Percentiles rank a stretch among this genome's conserved stretches.
These are phyloP conservation scores for Nephrotoma flavescens DNA, from an alignment of 2,888 invertebrate species.

Conservation along the genomic window DNA sequence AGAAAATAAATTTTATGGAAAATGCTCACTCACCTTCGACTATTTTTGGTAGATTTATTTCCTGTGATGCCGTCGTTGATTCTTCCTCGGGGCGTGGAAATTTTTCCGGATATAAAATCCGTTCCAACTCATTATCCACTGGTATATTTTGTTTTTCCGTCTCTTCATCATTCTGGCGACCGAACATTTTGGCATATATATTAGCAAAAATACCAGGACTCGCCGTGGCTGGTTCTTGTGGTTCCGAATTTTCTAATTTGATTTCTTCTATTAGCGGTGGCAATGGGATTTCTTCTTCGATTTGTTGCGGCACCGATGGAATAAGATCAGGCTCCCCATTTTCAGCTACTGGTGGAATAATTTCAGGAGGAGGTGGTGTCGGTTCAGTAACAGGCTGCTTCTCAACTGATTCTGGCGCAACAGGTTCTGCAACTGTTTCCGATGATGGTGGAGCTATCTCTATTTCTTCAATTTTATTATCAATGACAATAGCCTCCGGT, in stretches of 20 bases:
- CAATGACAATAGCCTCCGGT: not conserved
- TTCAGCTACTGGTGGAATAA: not conserved
- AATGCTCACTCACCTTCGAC: not conserved
- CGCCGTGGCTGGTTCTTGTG: not conserved
- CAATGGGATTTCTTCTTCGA: not conserved
- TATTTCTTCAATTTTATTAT: not conserved
- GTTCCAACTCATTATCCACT: slow-evolving; percentile 18
- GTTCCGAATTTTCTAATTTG: not conserved
- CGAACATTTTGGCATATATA: not conserved
- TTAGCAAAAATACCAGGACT: slow-evolving; percentile 6
- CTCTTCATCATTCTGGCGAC: not conserved
- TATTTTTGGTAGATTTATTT: not conserved
- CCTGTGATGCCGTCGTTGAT: not conserved
- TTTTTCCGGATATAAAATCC: slow-evolving; percentile 19
- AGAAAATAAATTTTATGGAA: not conserved
- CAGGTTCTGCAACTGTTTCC: not conserved
- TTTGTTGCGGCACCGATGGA: not conserved
- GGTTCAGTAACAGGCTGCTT: not conserved
- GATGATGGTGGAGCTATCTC: not conserved
- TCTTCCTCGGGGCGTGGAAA: not conserved
- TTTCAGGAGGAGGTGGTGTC: not conserved
- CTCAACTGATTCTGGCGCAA: not conserved
- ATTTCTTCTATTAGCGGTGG: not conserved
- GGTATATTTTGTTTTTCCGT: slow-evolving; percentile 5
- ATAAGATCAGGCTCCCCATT: not conserved